These are phyloP conservation scores for Rutilus rutilus DNA, from an alignment of 2,113 vertebrate species.

Conservation along the genomic window DNA sequence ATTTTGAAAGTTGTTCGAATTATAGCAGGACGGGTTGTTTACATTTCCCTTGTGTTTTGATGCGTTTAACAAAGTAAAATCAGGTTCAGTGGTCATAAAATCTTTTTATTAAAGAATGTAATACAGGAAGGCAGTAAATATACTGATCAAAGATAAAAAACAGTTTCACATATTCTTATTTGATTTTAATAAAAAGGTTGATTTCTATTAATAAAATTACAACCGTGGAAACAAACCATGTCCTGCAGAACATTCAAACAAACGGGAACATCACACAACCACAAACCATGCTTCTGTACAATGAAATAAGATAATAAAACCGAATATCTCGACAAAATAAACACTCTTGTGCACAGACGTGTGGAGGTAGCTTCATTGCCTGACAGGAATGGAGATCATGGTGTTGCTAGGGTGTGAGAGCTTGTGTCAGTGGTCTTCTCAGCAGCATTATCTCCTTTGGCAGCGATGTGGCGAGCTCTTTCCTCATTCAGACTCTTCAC, in stretches of 20 bases:
- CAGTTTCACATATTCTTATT: neutral
- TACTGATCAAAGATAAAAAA: neutral
- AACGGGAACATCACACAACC: neutral
- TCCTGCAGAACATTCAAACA: neutral
- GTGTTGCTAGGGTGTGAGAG: slow-evolving; percentile 6
- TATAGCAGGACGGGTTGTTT: neutral
- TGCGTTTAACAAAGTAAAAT: neutral
- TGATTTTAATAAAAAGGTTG: neutral
- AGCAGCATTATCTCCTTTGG: slow-evolving; percentile 1
- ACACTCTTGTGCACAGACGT: neutral
- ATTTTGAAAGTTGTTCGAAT: neutral
- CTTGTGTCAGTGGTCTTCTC: slow-evolving; percentile 21
- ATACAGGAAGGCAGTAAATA: neutral
- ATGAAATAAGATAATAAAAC: neutral
- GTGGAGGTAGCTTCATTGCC: slow-evolving; percentile 9
- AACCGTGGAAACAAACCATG: neutral
- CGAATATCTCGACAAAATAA: neutral
- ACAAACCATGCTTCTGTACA: neutral
- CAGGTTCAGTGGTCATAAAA: neutral
- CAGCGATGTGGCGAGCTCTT: slow-evolving; percentile 73
- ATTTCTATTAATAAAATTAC: slow-evolving; percentile 1
- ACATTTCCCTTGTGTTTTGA: neutral
- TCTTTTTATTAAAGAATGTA: neutral
- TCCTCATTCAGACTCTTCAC: slow-evolving; percentile 84
- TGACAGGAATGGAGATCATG: slow-evolving; percentile 45